Base-by-base conservation (phyloP, 2,113 vertebrate species). In the Gila orcuttii region DNA sequence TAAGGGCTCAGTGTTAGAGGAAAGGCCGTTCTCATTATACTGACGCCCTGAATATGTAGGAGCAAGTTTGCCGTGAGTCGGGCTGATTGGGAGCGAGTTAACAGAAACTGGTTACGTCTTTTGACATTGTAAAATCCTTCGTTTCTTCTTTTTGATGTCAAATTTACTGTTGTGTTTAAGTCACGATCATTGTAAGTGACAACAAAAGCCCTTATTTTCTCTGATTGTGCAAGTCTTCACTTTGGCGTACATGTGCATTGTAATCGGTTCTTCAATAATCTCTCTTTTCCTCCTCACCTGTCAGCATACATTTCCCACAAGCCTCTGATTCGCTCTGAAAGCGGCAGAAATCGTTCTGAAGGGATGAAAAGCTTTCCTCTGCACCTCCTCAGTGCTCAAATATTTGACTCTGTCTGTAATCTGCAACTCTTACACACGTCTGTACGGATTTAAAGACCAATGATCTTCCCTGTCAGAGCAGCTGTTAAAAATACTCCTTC, bases 361-460 rank as follows among this genome's bases (percentile, higher is more conserved):
- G 84, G 91, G 89, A 92, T 93, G 88, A 93, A 94, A 92, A 89
- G 88, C 90, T 91, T 89, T 89, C 87, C 87, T 89, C 85, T 78
- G 45, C 89, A 89, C 90, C 91, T 90, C 89, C 91, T 90, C 50
- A 52, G 47, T 82, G 31, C 33, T 90, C 90, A 93, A 94, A 95
- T 92, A 94, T 94, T 93, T 93, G 93, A 93, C 90, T 93, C 87
- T 87, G 89, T 87, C 85, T 92, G 89, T 93, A 92, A 94, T 94
- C 92, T 64, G 28, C 71, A 86, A 87, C 89, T 91, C 91, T 91
- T 10, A 39, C 33, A 23, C 33, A 23, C 25, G 60, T 28, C 60
- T 64, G 60, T 28, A 28, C 19, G 17, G 33, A 93, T 93, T 92
- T 88, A 90, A 87, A 79, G 2, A 57, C 85, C 89, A 90, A 21